Conservation (phyloP, 2,888 invertebrate genomes). For the Mesoligia furuncula region DNA sequence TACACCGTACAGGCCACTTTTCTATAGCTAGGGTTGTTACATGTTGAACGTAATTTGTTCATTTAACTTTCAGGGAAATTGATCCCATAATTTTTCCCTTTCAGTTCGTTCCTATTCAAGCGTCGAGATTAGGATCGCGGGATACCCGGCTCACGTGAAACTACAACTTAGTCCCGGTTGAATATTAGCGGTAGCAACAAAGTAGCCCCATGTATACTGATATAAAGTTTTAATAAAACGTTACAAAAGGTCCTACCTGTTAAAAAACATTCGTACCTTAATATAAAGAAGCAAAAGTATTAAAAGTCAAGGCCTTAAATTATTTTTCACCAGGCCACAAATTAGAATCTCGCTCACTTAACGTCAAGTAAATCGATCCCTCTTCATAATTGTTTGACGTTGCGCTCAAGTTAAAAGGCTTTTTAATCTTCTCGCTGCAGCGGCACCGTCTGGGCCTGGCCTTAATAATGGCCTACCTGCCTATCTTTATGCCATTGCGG, state of each 20-base stretch:
- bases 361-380: constrained; percentile 47
- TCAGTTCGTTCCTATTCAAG: constrained; percentile 63
- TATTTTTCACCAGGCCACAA: constrained; percentile 23
- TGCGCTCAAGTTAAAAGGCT: constrained; percentile 50
- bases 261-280: neutral
- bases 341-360: constrained; percentile 28
- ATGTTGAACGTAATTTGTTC: constrained; percentile 66
- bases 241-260: neutral
- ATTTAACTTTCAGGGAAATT: constrained; percentile 65
- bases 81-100: constrained; percentile 66
- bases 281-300: neutral
- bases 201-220: constrained; percentile 51
- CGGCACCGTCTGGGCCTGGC: constrained; percentile 25
- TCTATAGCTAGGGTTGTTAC: constrained; percentile 42
- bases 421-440: constrained; percentile 47
- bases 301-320: neutral
- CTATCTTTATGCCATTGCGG: constrained; percentile 67
- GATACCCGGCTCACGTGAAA: constrained; percentile 60
- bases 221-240: constrained; percentile 41
- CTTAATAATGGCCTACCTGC: constrained; percentile 59
- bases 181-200: constrained; percentile 52
- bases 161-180: constrained; percentile 57
- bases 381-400: constrained; percentile 51
- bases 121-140: constrained; percentile 61
- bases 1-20: constrained; percentile 18